A percentile compares a stretch with the other conserved stretches of the same genome.
Evolutionary conservation across 2,888 invertebrate species (phyloP).

Genomic region (Pollenia amentaria): DNA sequence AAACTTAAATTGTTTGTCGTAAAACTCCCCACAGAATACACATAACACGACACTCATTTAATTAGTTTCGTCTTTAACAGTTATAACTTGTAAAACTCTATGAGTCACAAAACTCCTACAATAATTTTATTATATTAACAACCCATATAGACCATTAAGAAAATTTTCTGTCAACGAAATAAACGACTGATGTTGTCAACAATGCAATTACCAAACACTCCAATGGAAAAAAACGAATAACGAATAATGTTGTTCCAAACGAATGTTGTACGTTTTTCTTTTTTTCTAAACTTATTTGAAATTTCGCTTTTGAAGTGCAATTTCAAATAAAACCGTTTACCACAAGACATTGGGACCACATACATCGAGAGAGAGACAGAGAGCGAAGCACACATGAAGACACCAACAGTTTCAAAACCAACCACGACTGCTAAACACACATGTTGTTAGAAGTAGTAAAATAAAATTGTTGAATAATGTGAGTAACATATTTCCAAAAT

Average conservation of each 20-base stretch:
- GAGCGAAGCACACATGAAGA: constrained; percentile 22
- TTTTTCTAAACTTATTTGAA: constrained; percentile 45
- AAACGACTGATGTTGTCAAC: constrained; percentile 70
- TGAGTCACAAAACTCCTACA: constrained; percentile 48
- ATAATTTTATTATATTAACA: constrained; percentile 67
- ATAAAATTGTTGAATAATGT: background rate
- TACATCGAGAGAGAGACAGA: constrained; percentile 41
- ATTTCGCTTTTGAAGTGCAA: constrained; percentile 56
- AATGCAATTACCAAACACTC: constrained; percentile 69
- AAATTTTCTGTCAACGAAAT: constrained; percentile 64
- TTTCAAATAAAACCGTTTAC: constrained; percentile 64
- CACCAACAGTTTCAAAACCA: background rate
- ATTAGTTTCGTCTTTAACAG: constrained; percentile 44
- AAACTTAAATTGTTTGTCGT: background rate
- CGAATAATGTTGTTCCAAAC: background rate
- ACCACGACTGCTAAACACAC: constrained; percentile 23
- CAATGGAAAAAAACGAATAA: constrained; percentile 27
- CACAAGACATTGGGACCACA: constrained; percentile 62
- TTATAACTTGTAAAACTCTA: constrained; percentile 30
- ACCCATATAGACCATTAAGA: constrained; percentile 63
- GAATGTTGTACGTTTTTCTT: constrained; percentile 17
- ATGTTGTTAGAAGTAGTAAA: background rate
- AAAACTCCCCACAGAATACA: background rate
- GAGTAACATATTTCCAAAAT: background rate
- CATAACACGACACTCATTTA: constrained; percentile 19